Percentiles rank a stretch among this genome's conserved stretches.
Conservation (phyloP, 2,888 invertebrate genomes). For the Cataglyphis albicans region DNA sequence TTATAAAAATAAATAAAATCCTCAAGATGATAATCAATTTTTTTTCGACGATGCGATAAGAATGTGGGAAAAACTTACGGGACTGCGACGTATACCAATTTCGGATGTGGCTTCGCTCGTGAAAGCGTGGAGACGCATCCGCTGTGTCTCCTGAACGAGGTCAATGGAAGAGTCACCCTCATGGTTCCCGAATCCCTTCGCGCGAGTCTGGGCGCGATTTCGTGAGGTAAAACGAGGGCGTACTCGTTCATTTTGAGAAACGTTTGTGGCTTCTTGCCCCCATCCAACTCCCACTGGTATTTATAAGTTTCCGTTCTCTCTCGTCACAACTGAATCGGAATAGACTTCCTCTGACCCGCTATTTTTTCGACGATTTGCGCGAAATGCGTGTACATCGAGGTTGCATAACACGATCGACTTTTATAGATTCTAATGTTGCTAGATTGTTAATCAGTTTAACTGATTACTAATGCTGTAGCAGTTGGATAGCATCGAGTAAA, state of each 20-base stretch:
- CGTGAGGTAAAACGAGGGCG: constrained; percentile 77
- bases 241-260: constrained; percentile 79
- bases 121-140: constrained; percentile 83
- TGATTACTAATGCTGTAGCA: neutral
- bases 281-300: constrained; percentile 30
- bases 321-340: neutral
- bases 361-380: constrained; percentile 20
- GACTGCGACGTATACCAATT: constrained; percentile 80
- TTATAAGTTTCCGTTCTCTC: constrained; percentile 29
- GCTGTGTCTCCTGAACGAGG: constrained; percentile 82
- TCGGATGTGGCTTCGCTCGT: constrained; percentile 79
- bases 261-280: constrained; percentile 1
- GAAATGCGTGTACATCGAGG: constrained; percentile 40
- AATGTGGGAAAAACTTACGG: constrained; percentile 79
- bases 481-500: neutral
- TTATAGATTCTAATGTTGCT: neutral
- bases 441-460: neutral
- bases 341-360: neutral
- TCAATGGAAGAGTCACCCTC: constrained; percentile 81
- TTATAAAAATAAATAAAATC: no score
- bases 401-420: constrained; percentile 27
- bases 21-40: no score
- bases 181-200: constrained; percentile 83
- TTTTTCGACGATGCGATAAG: neutral
- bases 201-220: constrained; percentile 78